Evolutionary conservation across 2,888 invertebrate species (phyloP).

Genomic region (Notodonta dromedarius): DNA sequence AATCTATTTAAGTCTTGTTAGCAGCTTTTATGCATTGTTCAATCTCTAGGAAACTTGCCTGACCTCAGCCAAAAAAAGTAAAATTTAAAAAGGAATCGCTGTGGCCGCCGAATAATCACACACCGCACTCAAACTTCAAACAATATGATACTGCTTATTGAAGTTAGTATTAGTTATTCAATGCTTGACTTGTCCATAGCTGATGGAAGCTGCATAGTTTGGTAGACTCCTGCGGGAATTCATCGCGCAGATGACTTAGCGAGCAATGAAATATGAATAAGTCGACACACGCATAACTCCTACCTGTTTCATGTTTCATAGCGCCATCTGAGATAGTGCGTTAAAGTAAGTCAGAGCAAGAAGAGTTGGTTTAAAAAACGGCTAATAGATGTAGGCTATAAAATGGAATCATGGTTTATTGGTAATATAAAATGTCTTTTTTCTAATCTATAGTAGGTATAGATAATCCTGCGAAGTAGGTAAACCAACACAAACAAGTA

Average conservation of each 20-base stretch:
- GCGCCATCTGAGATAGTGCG: neutral
- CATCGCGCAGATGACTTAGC: neutral
- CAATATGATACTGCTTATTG: neutral
- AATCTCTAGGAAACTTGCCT: too few species aligned
- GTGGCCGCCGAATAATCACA: neutral
- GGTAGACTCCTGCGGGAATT: neutral
- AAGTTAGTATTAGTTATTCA: constrained; percentile 2
- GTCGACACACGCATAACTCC: neutral
- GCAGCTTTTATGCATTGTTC: too few species aligned
- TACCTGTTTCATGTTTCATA: neutral
- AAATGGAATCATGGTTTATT: too few species aligned
- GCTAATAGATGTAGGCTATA: too few species aligned
- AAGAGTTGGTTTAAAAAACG: too few species aligned
- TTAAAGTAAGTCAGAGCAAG: neutral
- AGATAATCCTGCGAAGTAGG: too few species aligned
- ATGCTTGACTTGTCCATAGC: neutral
- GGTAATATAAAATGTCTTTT: too few species aligned
- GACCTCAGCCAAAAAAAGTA: too few species aligned
- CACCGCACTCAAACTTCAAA: neutral
- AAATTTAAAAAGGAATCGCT: too few species aligned
- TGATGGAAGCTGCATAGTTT: neutral
- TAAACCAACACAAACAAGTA: too few species aligned
- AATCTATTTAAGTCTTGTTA: too few species aligned
- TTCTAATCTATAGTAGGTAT: too few species aligned
- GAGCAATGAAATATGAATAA: constrained; percentile 1